Percentiles rank a stretch among this genome's conserved stretches.
phyloP scores from a whole-genome alignment of 2,113 vertebrate genomes.

The Hippocampus guttulatus region DNA sequence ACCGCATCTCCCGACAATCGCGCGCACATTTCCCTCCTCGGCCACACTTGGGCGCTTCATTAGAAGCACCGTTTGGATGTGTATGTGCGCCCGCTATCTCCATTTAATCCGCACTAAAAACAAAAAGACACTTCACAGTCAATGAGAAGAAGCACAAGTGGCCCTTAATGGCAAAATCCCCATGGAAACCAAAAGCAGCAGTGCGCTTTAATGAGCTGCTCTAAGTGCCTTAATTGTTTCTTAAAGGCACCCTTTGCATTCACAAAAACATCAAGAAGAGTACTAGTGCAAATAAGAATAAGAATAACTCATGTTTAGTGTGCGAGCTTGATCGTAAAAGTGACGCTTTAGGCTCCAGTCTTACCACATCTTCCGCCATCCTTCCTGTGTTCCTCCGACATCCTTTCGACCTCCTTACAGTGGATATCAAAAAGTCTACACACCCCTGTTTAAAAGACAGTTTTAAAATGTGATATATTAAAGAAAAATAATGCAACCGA shows the following conservation, averaged over 20 bases:
- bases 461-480: too few relatives aligned
- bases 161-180: slow-evolving; percentile 72
- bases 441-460: neutral
- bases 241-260: neutral
- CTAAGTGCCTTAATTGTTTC: slow-evolving; percentile 46
- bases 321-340: neutral
- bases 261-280: neutral
- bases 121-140: slow-evolving; percentile 61
- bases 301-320: neutral
- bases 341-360: neutral
- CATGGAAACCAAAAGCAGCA: slow-evolving; percentile 65
- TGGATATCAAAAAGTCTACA: neutral
- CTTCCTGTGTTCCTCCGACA: neutral
- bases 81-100: slow-evolving; percentile 18
- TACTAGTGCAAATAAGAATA: neutral
- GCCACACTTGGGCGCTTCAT: slow-evolving; percentile 55
- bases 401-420: neutral
- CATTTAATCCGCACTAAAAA: slow-evolving; percentile 70
- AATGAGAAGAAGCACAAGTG: slow-evolving; percentile 60
- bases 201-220: slow-evolving; percentile 70
- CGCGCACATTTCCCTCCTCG: slow-evolving; percentile 59
- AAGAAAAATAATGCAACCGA: too few relatives aligned
- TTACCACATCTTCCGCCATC: neutral
- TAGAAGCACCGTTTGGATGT: slow-evolving; percentile 49
- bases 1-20: slow-evolving; percentile 65